These are phyloP conservation scores for Acropora yongei DNA, from an alignment of 64 coral and sea anemone genomes.

Conservation along the genomic window DNA sequence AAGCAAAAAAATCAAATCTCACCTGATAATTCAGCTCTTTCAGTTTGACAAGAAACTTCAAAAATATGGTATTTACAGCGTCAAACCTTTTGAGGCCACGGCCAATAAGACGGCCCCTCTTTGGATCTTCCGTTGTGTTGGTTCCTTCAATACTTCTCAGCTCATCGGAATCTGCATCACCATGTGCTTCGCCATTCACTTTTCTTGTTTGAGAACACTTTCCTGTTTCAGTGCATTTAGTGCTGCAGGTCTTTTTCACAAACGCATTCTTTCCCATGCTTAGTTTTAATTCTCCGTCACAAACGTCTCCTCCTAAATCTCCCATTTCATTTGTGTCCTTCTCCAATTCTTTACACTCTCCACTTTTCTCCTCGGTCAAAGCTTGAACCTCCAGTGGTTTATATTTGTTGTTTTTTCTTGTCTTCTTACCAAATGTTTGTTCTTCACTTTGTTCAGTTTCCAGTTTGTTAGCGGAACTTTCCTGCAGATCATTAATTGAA, in stretches of 20 bases:
- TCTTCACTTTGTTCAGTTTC: neutral
- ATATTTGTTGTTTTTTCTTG: conserved; percentile 14
- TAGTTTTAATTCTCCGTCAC: neutral
- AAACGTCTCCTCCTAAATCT: neutral
- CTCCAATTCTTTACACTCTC: neutral
- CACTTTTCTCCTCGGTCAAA: neutral
- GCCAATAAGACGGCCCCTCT: neutral
- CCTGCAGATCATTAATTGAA: neutral
- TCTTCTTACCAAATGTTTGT: neutral
- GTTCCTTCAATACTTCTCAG: neutral
- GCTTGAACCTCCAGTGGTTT: neutral
- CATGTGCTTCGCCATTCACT: neutral
- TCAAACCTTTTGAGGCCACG: conserved; percentile 50
- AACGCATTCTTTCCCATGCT: neutral
- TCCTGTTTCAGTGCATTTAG: neutral
- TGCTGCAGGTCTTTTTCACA: neutral
- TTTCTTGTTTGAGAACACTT: neutral
- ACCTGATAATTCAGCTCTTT: conserved; percentile 87
- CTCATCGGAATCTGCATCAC: neutral
- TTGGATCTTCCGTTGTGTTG: neutral
- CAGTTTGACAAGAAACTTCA: conserved; percentile 62
- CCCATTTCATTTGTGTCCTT: neutral
- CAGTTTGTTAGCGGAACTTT: neutral
- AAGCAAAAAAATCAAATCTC: neutral
- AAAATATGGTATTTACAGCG: conserved; percentile 24